Conservation (phyloP, 2,797 vertebrate genomes). For the Octomys mimax region DNA sequence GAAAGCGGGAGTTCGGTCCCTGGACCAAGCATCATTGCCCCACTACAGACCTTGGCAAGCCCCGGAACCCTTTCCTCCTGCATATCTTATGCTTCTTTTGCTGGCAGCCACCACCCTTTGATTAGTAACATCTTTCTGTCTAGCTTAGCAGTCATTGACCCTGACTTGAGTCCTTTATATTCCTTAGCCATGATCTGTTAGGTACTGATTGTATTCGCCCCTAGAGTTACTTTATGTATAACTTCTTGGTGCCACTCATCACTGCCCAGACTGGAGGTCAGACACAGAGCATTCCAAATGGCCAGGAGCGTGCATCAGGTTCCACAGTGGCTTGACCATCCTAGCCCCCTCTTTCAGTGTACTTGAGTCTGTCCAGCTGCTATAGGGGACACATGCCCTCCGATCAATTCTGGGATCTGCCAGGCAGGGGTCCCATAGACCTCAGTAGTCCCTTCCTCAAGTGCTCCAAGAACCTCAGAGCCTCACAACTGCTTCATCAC, state of each 20-base stretch:
- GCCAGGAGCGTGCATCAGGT: background rate
- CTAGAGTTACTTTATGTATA: slow-evolving; percentile 8
- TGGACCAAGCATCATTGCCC: background rate
- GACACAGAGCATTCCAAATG: background rate
- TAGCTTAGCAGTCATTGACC: background rate
- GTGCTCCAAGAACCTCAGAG: background rate
- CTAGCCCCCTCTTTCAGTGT: background rate
- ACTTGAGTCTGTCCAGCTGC: background rate
- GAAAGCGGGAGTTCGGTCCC: background rate
- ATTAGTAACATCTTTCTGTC: background rate
- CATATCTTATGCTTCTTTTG: background rate
- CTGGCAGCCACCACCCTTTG: background rate
- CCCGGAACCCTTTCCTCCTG: background rate
- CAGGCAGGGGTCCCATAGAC: background rate
- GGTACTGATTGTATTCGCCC: background rate
- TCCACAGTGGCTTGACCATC: background rate
- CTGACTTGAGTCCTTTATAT: background rate
- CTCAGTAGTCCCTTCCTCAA: background rate
- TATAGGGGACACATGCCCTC: background rate
- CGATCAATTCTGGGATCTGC: background rate
- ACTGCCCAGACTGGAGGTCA: background rate
- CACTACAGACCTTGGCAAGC: background rate
- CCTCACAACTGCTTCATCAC: background rate
- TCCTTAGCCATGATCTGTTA: background rate
- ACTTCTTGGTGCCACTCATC: background rate